Base-by-base conservation (phyloP, 2,888 invertebrate genomes). In the Eupithecia vulgata region DNA sequence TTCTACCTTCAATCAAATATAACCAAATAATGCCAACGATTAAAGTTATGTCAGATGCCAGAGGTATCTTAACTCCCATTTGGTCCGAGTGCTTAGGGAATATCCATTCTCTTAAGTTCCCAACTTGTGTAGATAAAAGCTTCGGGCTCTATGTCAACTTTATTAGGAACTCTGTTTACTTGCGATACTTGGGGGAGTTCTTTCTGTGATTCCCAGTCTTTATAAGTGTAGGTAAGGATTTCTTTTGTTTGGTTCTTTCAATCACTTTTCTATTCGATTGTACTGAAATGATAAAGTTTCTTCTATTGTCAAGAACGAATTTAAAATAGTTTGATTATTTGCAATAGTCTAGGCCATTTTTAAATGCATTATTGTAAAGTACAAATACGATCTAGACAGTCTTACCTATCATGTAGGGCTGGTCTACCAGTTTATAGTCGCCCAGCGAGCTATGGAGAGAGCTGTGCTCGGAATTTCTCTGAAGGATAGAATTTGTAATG, bases 91-190 rank as follows among this genome's bases (percentile, higher is more conserved):
- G 42, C 42, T 66, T 59, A 40, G 64, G 64, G 64, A 64, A 64
- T 64, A 64, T 37, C 40, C 64, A 64, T 64, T 64, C 17, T 61
- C 61, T 34, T 61, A 61, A 61, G 61, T 61, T 34, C 61, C 17
- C 61, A 57, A 57, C 34, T 61, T 61, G 61, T 61, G 34, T 34
- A 61, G 30, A 61, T 61, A 61, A 61, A 61, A 61, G 61, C 61
- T 64, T 37, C 37, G 64, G 37, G 17, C 40, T 37, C 64, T 64
- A 21, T 13, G 64, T 37, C 64, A 64, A 64, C 64, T 35, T 35
- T 37, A 64, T 37, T n/a, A 64, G n/a, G 21, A 64, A 64, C 21
- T 57, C 34, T 35, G 21, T 64, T 64, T 64, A 64, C 64, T 61
- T 34, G 61, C 34, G 61, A 17, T 61, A 61, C 61, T 61, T 61